Base-by-base conservation (phyloP, 2,797 vertebrate genomes). In the Micromesistius poutassou region DNA sequence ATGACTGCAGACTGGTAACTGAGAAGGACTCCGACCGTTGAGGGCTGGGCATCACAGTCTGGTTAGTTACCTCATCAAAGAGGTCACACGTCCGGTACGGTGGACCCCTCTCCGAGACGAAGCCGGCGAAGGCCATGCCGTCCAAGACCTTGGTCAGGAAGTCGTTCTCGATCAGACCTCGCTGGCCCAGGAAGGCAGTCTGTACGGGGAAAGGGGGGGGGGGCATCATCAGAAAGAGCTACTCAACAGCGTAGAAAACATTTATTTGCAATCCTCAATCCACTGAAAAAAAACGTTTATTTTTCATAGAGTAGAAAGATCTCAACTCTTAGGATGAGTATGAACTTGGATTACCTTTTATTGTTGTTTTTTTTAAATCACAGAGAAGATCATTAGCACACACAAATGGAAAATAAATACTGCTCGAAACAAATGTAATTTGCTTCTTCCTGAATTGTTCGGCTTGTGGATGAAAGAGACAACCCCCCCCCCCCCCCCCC, bases 121-220 rank as follows among this genome's bases (percentile, higher is more conserved):
- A 98, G 87, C 97, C 96, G 84, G 97, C 98, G 84, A 99, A 99
- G 40, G 98, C 96, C 98, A 99, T 99, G 92, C 98, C 97, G 85
- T 96, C 98, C 90, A 99, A 95, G 86, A 99, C 96, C 94, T 99
- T 99, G 84, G 95, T 97, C 81, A 99, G 93, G 91, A 99, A 99
- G 93, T 99, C 98, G 79, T 97, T 98, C 89, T 99, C 98, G 75
- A 98, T 95, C 83, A 99, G 95, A 86, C 98, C 98, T 85, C 98
- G 94, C 87, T 99, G 98, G 84, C 96, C 96, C 89, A 99, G 92
- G 90, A 99, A 99, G 92, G 97, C 97, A 90, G 97, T 95, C 98
- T 99, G 89, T 79, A 86, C 75, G 88, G 83, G 82, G 30, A 70
- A n/a, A 16, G 35, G 55, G 6, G 55, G 46, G 19, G 46, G 46